These are phyloP conservation scores for Notarius lentiginosus DNA, from an alignment of 2,113 vertebrate species.

Conservation along the genomic window DNA sequence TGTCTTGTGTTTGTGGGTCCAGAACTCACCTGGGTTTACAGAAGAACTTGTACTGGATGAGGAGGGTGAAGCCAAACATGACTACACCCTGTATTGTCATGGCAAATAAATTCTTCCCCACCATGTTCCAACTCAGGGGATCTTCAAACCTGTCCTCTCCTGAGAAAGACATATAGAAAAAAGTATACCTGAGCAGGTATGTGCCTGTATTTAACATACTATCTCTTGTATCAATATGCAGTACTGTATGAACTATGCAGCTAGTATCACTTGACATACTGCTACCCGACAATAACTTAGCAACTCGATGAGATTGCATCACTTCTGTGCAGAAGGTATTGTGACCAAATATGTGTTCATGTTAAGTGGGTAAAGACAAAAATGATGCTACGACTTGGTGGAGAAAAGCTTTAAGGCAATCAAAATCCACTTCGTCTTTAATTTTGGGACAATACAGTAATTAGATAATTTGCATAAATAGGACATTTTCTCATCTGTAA, in stretches of 20 bases:
- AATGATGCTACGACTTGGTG: not conserved
- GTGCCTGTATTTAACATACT: not conserved
- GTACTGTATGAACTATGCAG: not conserved
- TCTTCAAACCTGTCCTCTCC: constrained; percentile 91
- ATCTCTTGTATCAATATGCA: not conserved
- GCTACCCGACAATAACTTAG: not conserved
- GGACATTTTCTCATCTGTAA: not conserved
- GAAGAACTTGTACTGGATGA: constrained; percentile 97
- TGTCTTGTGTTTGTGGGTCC: not conserved
- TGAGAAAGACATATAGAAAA: constrained; percentile 57
- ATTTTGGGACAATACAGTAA: not conserved
- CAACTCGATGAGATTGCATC: not conserved
- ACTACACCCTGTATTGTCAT: constrained; percentile 88
- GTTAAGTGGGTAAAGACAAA: not conserved
- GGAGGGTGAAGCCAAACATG: constrained; percentile 87
- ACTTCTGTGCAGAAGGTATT: not conserved
- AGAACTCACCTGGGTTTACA: constrained; percentile 82
- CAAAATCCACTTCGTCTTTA: not conserved
- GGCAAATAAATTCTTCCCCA: constrained; percentile 92
- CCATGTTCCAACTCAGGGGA: constrained; percentile 92
- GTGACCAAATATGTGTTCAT: not conserved
- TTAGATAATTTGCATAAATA: constrained; percentile 8
- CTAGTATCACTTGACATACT: not conserved
- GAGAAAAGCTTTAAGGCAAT: not conserved
- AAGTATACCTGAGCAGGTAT: not conserved